Percentiles rank a stretch among this genome's conserved stretches.
Evolutionary conservation across 2,113 vertebrate genomes (phyloP).

Genomic region (Sminthopsis crassicaudata): DNA sequence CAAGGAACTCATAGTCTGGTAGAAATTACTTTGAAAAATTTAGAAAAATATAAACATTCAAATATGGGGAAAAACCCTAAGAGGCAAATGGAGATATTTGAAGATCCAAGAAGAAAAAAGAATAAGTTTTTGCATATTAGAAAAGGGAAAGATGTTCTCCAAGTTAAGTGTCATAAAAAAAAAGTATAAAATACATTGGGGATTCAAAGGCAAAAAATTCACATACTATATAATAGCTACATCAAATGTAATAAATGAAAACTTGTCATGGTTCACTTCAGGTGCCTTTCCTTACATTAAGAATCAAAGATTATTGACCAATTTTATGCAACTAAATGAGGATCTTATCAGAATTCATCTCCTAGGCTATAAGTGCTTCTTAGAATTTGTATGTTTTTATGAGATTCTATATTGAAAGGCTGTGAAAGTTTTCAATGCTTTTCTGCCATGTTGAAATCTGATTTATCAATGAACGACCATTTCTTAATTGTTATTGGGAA

Average conservation of each 20-base stretch:
- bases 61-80: neutral
- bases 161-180: neutral
- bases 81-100: neutral
- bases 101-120: neutral
- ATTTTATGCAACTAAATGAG: constrained; percentile 22
- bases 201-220: neutral
- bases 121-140: neutral
- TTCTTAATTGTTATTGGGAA: neutral
- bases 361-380: constrained; percentile 20
- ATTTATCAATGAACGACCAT: constrained; percentile 45
- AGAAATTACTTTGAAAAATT: neutral
- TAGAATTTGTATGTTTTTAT: constrained; percentile 31
- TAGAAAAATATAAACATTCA: neutral
- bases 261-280: neutral
- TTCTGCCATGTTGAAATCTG: constrained; percentile 13
- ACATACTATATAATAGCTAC: neutral
- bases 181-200: neutral
- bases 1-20: neutral
- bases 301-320: neutral
- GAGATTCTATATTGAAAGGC: constrained; percentile 55
- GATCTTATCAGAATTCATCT: neutral
- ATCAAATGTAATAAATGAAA: neutral
- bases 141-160: neutral
- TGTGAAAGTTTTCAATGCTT: constrained; percentile 27
- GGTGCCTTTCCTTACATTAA: neutral